A percentile compares a stretch with the other conserved stretches of the same genome.
phyloP scores from a whole-genome alignment of 2,113 vertebrate genomes.

The Podocnemis expansa region DNA sequence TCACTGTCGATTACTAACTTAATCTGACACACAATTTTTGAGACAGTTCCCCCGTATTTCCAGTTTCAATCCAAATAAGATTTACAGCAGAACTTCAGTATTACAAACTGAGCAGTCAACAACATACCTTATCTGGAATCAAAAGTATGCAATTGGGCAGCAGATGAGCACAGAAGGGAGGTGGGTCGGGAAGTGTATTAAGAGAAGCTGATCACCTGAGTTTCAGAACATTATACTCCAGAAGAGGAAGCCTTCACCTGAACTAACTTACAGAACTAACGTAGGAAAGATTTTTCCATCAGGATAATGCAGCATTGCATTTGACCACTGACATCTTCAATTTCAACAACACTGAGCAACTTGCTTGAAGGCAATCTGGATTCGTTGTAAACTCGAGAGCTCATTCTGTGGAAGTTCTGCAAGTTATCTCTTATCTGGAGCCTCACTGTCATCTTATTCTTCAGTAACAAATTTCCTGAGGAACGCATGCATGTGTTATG shows the following conservation, averaged over 20 bases:
- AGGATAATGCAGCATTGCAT: neutral
- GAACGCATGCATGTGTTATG: neutral
- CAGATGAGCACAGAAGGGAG: too few species aligned
- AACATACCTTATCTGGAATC: too few species aligned
- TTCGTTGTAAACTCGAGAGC: slow-evolving; percentile 5
- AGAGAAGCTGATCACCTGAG: neutral
- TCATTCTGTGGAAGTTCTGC: neutral
- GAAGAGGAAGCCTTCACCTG: neutral
- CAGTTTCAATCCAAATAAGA: neutral
- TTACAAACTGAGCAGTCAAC: too few species aligned
- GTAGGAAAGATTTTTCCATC: neutral
- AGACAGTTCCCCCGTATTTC: neutral
- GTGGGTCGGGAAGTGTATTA: neutral
- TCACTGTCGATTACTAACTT: neutral
- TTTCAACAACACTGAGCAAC: neutral
- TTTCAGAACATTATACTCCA: neutral
- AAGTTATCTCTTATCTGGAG: neutral
- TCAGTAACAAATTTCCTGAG: neutral
- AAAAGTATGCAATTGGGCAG: too few species aligned
- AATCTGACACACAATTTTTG: neutral
- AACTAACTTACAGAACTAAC: neutral
- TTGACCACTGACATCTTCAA: neutral
- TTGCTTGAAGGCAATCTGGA: neutral
- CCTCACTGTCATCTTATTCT: neutral
- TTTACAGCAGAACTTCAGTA: too few species aligned